Conservation (phyloP, 2,888 invertebrate species). For the Agrilus cyanescens region DNA sequence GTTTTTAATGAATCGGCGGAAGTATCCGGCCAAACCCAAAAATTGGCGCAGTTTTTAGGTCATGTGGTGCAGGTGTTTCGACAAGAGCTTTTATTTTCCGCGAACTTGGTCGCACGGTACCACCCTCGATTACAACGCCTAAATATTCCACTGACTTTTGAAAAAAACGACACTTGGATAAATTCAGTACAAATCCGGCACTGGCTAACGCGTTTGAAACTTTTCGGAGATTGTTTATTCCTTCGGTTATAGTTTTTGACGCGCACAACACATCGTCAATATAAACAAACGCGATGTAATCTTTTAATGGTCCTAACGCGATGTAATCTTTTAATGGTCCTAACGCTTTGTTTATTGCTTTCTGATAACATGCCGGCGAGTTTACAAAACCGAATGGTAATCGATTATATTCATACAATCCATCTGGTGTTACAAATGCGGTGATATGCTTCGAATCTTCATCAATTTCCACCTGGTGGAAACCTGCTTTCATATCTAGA, state of each 20-base stretch:
- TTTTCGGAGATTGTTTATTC: not conserved
- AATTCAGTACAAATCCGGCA: constrained; percentile 8
- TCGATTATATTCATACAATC: constrained; percentile 12
- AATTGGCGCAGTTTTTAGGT: constrained; percentile 5
- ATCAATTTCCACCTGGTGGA: constrained; percentile 15
- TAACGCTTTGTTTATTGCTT: constrained; percentile 13
- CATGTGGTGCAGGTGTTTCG: constrained; percentile 5
- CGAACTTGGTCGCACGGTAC: constrained; percentile 5
- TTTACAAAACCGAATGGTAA: constrained; percentile 16
- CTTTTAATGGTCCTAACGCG: too few relatives aligned
- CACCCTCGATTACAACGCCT: constrained; percentile 8
- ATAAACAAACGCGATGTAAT: too few relatives aligned
- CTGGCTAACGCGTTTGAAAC: constrained; percentile 1
- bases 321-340: too few relatives aligned
- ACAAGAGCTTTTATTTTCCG: constrained; percentile 9
- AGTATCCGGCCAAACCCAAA: not conserved
- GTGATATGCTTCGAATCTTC: too few relatives aligned
- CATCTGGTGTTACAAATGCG: constrained; percentile 13
- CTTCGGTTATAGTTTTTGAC: not conserved
- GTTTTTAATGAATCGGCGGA: not conserved
- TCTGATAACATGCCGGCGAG: constrained; percentile 12
- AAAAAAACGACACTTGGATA: constrained; percentile 8
- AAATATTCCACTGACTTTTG: constrained; percentile 10
- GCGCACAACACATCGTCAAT: too few relatives aligned
- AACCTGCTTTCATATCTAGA: constrained; percentile 17